These are phyloP conservation scores for Trissolcus japonicus DNA, from an alignment of 2,888 invertebrate species.

Conservation along the genomic window DNA sequence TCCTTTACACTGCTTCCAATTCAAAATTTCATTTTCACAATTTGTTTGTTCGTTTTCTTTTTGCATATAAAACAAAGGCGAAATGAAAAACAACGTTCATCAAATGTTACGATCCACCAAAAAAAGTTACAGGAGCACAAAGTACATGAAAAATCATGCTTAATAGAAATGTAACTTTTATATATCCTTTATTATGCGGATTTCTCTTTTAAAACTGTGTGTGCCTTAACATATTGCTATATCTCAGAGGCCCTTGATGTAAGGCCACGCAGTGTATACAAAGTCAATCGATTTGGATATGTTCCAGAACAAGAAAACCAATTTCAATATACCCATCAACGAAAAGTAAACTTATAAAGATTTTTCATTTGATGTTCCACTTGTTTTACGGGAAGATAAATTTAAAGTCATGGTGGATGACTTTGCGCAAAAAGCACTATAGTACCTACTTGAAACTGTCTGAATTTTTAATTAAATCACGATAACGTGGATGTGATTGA, in stretches of 20 bases:
- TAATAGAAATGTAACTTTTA: slow-evolving; percentile 4
- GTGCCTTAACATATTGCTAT: slow-evolving; percentile 19
- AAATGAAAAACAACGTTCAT: too few species aligned
- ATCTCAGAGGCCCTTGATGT: slow-evolving; percentile 27
- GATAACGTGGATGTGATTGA: slow-evolving; percentile 41
- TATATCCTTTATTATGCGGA: slow-evolving; percentile 9
- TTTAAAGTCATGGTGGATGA: slow-evolving; percentile 11
- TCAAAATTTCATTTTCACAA: too few species aligned
- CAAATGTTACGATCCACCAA: too few species aligned
- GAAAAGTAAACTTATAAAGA: slow-evolving; percentile 36
- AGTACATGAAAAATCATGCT: background rate
- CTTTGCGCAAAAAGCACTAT: slow-evolving; percentile 11
- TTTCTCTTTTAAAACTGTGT: slow-evolving; percentile 15
- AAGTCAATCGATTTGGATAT: slow-evolving; percentile 49
- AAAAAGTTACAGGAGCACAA: too few species aligned
- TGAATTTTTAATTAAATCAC: slow-evolving; percentile 48
- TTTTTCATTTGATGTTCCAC: slow-evolving; percentile 29
- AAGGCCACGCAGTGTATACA: slow-evolving; percentile 26
- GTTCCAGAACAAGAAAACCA: slow-evolving; percentile 40
- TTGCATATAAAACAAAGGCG: too few species aligned
- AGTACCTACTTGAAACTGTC: slow-evolving; percentile 3
- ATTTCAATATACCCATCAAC: slow-evolving; percentile 47
- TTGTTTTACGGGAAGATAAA: slow-evolving; percentile 36
- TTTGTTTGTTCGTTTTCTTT: too few species aligned
- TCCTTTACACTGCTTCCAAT: too few species aligned